Evolutionary conservation across 2,888 invertebrate species (phyloP).

Genomic region (Drosophila subquinaria): DNA sequence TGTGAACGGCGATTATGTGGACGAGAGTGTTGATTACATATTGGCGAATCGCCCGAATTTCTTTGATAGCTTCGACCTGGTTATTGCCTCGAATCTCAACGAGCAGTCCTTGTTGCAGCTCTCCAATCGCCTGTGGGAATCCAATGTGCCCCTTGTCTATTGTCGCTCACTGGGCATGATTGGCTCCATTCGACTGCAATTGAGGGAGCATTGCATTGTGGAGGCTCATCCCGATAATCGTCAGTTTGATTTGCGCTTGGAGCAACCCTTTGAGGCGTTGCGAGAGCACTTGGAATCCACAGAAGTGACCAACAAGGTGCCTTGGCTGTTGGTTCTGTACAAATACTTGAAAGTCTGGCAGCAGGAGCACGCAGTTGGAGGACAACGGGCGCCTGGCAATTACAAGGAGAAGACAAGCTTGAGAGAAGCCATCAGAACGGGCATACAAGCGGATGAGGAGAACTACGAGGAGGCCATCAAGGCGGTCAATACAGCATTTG

Average conservation of each 20-base stretch:
- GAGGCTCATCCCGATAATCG: slow-evolving; percentile 98
- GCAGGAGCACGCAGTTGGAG: slow-evolving; percentile 87
- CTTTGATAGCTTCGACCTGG: slow-evolving; percentile 94
- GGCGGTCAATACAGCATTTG: slow-evolving; percentile 94
- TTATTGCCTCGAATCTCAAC: slow-evolving; percentile 86
- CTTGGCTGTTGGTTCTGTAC: slow-evolving; percentile 94
- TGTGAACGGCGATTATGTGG: slow-evolving; percentile 96
- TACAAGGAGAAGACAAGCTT: slow-evolving; percentile 90
- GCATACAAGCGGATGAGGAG: slow-evolving; percentile 90
- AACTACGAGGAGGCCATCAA: slow-evolving; percentile 97
- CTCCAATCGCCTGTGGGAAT: slow-evolving; percentile 93
- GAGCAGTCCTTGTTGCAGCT: slow-evolving; percentile 88
- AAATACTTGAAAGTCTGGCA: slow-evolving; percentile 94
- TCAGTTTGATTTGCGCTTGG: slow-evolving; percentile 93
- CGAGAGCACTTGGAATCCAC: slow-evolving; percentile 89
- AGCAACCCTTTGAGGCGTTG: slow-evolving; percentile 93
- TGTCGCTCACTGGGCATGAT: slow-evolving; percentile 96
- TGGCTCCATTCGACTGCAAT: slow-evolving; percentile 95
- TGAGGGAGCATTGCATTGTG: slow-evolving; percentile 93
- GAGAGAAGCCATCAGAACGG: slow-evolving; percentile 87
- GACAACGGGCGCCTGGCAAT: slow-evolving; percentile 87
- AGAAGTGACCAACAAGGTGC: slow-evolving; percentile 87
- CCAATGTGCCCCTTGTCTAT: slow-evolving; percentile 93
- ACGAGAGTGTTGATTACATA: slow-evolving; percentile 94
- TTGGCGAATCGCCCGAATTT: slow-evolving; percentile 94